Percentiles rank a stretch among this genome's conserved stretches.
Conservation (phyloP, 2,113 vertebrate genomes). For the Athene cunicularia region DNA sequence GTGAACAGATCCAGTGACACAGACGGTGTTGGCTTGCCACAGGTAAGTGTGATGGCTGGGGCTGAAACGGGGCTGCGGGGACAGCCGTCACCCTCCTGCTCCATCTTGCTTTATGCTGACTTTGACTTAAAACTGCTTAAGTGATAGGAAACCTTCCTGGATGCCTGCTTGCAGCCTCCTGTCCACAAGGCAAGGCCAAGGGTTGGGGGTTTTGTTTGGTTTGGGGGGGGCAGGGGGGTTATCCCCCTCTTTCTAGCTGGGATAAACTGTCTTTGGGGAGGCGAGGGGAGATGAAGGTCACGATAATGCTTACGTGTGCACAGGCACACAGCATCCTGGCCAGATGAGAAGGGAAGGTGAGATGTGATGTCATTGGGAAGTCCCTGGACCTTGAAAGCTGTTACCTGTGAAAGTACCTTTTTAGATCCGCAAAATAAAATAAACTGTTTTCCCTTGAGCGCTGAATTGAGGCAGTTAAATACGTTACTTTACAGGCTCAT, state of each 20-base stretch:
- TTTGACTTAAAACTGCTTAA: background rate
- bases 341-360: background rate
- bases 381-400: background rate
- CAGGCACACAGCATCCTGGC: background rate
- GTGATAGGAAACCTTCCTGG: background rate
- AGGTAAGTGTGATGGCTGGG: conserved; percentile 57
- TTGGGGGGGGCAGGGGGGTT: background rate
- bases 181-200: background rate
- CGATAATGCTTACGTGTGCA: background rate
- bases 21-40: background rate
- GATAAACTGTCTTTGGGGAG: background rate
- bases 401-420: background rate
- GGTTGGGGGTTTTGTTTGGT: background rate
- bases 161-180: background rate
- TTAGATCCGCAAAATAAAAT: background rate
- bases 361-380: background rate
- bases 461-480: background rate
- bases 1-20: background rate
- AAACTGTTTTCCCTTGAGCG: background rate
- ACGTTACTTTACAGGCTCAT: background rate
- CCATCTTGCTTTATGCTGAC: background rate
- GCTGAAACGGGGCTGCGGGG: background rate
- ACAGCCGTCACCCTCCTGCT: background rate
- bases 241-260: background rate
- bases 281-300: background rate